These are phyloP conservation scores for Jaculus jaculus DNA, from an alignment of 2,113 vertebrate species.

Conservation along the genomic window DNA sequence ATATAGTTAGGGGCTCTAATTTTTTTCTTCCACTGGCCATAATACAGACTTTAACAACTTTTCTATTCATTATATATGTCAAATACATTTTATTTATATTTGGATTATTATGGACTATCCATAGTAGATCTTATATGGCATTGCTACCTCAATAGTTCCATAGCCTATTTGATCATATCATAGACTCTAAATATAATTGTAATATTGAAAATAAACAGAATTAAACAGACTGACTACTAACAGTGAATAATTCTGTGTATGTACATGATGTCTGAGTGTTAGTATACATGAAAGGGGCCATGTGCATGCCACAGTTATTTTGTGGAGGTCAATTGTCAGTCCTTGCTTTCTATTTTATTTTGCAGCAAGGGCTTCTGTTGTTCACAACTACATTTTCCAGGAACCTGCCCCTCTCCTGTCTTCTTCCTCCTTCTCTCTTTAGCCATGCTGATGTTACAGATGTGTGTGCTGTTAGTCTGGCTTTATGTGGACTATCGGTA, in stretches of 20 bases:
- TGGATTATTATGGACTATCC: neutral
- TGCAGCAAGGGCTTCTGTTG: too few species aligned
- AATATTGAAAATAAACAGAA: neutral
- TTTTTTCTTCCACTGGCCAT: neutral
- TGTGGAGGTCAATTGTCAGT: too few species aligned
- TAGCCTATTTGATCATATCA: neutral
- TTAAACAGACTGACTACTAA: neutral
- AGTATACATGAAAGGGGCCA: too few species aligned
- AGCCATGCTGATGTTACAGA: too few species aligned
- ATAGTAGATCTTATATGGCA: neutral
- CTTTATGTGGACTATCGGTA: too few species aligned
- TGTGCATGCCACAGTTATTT: too few species aligned
- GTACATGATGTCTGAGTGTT: too few species aligned
- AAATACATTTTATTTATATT: neutral
- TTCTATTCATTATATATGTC: neutral
- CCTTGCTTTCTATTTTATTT: too few species aligned
- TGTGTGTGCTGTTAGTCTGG: too few species aligned
- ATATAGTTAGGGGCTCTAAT: neutral
- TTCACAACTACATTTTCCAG: too few species aligned
- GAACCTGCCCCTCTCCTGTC: too few species aligned
- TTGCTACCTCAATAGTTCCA: neutral
- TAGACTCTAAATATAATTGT: neutral
- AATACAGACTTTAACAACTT: neutral
- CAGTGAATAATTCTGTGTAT: neutral
- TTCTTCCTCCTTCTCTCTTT: too few species aligned